Evolutionary conservation across 1,140 invertebrate species (phyloP).

Genomic region (Kradibia gibbosae): DNA sequence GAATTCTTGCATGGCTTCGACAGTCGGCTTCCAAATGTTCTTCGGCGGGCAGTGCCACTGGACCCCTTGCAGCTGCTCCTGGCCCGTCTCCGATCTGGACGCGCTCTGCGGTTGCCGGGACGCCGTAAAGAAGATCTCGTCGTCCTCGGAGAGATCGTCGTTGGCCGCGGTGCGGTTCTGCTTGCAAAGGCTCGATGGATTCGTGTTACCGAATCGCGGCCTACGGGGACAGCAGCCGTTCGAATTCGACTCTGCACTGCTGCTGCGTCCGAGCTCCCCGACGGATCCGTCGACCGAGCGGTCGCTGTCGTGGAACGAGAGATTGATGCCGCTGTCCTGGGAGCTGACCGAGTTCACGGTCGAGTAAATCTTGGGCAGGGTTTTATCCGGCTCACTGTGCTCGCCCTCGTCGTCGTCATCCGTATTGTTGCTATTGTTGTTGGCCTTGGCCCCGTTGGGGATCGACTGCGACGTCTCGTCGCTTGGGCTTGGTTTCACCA

Average conservation of each 20-base stretch:
- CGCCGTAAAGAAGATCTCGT: slow-evolving; percentile 56
- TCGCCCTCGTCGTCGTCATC: slow-evolving; percentile 69
- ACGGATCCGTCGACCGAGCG: slow-evolving; percentile 64
- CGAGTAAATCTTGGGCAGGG: slow-evolving; percentile 75
- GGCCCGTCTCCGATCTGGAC: slow-evolving; percentile 17
- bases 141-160: slow-evolving; percentile 68
- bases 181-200: slow-evolving; percentile 51
- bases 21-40: slow-evolving; percentile 84
- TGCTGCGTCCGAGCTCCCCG: slow-evolving; percentile 64
- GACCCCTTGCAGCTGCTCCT: not conserved
- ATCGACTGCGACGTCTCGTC: slow-evolving; percentile 41
- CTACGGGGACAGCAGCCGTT: slow-evolving; percentile 57
- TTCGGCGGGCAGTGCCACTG: slow-evolving; percentile 86
- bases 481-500: slow-evolving; percentile 62
- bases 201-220: slow-evolving; percentile 41
- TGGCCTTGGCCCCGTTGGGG: not conserved
- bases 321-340: slow-evolving; percentile 84
- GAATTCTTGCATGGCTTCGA: slow-evolving; percentile 88
- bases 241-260: slow-evolving; percentile 66
- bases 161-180: slow-evolving; percentile 51
- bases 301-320: slow-evolving; percentile 82
- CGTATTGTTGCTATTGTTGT: slow-evolving; percentile 52
- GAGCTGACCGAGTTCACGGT: slow-evolving; percentile 80
- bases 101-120: not conserved
- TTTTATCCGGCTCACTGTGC: slow-evolving; percentile 58